Evolutionary conservation across 2,113 vertebrate species (phyloP), one percentile per base, ranked within the genome.

Genomic region (Otocyon megalotis): DNA sequence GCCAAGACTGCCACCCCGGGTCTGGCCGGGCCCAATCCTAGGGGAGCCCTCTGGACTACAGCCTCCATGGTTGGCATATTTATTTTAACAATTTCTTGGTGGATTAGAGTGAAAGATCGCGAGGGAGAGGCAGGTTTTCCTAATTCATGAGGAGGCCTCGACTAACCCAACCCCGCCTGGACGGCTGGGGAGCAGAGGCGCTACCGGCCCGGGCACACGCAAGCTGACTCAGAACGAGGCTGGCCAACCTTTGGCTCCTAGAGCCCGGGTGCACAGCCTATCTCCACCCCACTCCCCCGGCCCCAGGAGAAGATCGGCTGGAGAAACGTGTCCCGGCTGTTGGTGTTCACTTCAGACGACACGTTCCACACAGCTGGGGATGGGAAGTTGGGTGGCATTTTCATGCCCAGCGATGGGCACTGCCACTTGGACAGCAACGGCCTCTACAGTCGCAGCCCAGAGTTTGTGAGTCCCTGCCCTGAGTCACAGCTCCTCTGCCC

Each of bases 321-420:
- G 99, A 97, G 98, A 83, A 97, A 99, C 2, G 99, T 98, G 72
- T 99, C 99, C 4, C 98, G 98, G 20, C 98, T 99, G 43, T 96
- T 99, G 96, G 99, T 99, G 24, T 99, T 99, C 97, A 99, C 99
- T 6, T 99, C 99, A 4, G 99, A 99, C 63, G 99, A 99, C 93
- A 98, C 98, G 6, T 99, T 99, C 97, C 99, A 99, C 97, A 98
- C 98, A 53, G 99, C 99, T 5, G 99, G 99, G 20, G 99, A 99
- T 65, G 99, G 99, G 24, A 98, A 98, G 77, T 86, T 99, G 89
- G 99, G 98, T 2, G 99, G 99, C 24, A 98, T 99, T 94, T 98
- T 98, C 93, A 93, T 98, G 71, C 99, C 99, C 80, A 98, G 98
- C 14, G 99, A 99, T 16, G 98, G 98, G 30, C 98, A 79, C 82